These are phyloP conservation scores for Microtus oregoni DNA, from an alignment of 2,113 vertebrate genomes.

Conservation along the genomic window DNA sequence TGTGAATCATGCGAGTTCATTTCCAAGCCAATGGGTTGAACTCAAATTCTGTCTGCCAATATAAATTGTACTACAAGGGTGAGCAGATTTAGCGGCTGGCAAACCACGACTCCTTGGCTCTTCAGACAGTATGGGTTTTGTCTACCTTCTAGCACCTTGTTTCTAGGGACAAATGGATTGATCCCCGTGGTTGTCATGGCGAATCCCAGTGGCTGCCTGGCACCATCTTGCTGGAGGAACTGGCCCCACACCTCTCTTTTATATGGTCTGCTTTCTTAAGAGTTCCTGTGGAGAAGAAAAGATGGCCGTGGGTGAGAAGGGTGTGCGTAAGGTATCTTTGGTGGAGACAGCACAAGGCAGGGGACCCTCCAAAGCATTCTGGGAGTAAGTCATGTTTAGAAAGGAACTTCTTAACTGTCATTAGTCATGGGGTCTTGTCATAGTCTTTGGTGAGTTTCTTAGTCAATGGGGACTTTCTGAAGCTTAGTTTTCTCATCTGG, in stretches of 20 bases:
- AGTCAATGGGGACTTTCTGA: background rate
- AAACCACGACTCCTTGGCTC: background rate
- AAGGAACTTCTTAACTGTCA: background rate
- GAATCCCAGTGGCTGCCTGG: background rate
- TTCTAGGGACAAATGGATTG: background rate
- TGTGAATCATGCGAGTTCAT: background rate
- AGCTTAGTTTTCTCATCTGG: slow-evolving; percentile 14
- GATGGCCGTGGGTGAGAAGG: background rate
- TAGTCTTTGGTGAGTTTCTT: background rate
- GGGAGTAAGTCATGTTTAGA: background rate
- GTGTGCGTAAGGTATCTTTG: background rate
- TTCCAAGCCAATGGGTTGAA: slow-evolving; percentile 33
- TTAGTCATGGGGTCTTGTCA: background rate
- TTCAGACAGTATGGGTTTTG: background rate
- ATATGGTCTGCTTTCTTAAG: background rate
- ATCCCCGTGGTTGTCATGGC: background rate
- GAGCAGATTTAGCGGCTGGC: background rate
- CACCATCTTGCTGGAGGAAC: background rate
- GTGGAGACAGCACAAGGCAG: background rate
- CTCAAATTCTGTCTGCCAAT: background rate
- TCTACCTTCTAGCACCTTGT: background rate
- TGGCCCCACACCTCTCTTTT: background rate
- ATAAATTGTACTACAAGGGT: background rate
- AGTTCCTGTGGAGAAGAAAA: background rate
- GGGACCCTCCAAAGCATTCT: background rate